A percentile compares a stretch with the other conserved stretches of the same genome.
Evolutionary conservation across 2,888 invertebrate species (phyloP).

Genomic region (Ariolimax columbianus): DNA sequence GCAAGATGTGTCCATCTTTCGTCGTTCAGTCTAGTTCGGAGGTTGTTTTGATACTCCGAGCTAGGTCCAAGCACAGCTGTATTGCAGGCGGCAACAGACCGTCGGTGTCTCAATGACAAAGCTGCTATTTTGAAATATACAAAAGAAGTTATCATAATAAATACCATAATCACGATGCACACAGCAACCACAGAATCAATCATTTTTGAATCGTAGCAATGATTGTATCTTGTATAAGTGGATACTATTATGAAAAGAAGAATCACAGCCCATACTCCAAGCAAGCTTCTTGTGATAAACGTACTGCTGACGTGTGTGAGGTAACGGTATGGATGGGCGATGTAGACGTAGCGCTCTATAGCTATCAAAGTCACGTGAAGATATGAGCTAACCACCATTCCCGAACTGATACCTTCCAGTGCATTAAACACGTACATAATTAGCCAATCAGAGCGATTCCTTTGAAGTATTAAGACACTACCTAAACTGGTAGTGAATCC

Average conservation of each 20-base stretch:
- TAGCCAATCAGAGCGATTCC: neutral
- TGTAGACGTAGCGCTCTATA: neutral
- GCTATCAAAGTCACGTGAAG: neutral
- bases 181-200: too few relatives aligned
- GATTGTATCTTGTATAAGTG: neutral
- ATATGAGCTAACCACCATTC: neutral
- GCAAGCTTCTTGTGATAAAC: neutral
- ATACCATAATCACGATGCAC: too few relatives aligned
- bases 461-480: neutral
- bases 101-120: neutral
- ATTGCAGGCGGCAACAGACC: neutral
- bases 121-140: neutral
- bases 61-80: neutral
- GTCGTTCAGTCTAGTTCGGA: neutral
- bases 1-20: neutral
- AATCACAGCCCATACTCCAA: neutral
- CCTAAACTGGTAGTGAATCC: neutral
- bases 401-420: neutral
- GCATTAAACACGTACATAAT: neutral
- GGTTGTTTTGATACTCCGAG: neutral
- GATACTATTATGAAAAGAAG: neutral
- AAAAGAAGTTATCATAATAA: neutral
- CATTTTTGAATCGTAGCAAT: too few relatives aligned
- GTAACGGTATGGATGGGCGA: neutral
- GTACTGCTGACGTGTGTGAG: neutral